Evolutionary conservation across 2,888 invertebrate genomes (phyloP).

Genomic region (Punctoribates punctum): DNA sequence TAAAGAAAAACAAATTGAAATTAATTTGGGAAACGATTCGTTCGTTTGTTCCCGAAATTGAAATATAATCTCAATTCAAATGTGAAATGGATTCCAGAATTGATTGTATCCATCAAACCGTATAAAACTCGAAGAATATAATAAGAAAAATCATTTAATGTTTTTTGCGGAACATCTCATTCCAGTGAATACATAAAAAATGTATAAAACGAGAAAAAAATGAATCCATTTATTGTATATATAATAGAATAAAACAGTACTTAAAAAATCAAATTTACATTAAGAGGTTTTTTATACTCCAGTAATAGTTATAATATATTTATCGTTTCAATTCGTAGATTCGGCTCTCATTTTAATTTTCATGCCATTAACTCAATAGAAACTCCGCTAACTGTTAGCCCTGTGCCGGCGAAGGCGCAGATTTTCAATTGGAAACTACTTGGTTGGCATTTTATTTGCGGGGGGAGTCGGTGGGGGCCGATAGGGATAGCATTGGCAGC

Average conservation of each 20-base stretch:
- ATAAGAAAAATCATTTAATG: slow-evolving; percentile 5
- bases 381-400: slow-evolving; percentile 20
- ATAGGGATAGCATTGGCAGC: not conserved
- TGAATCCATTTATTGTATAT: slow-evolving; percentile 27
- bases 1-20: slow-evolving; percentile 4
- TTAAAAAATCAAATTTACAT: slow-evolving; percentile 34
- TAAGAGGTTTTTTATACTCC: slow-evolving; percentile 16
- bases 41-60: not conserved
- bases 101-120: slow-evolving; percentile 10
- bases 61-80: not conserved
- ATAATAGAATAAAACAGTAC: slow-evolving; percentile 32
- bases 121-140: slow-evolving; percentile 3
- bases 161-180: not conserved
- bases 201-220: not conserved
- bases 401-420: not conserved
- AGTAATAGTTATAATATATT: slow-evolving; percentile 22
- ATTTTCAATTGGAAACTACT: too few relatives aligned
- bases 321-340: not conserved
- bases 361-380: slow-evolving; percentile 32
- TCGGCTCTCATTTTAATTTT: slow-evolving; percentile 32
- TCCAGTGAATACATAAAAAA: not conserved
- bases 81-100: not conserved
- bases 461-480: slow-evolving; percentile 5
- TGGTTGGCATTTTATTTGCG: not conserved
- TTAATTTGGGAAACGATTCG: not conserved